Percentiles rank a stretch among this genome's conserved stretches.
Evolutionary conservation across 2,113 vertebrate species (phyloP).

Genomic region (Dipodomys ordii): DNA sequence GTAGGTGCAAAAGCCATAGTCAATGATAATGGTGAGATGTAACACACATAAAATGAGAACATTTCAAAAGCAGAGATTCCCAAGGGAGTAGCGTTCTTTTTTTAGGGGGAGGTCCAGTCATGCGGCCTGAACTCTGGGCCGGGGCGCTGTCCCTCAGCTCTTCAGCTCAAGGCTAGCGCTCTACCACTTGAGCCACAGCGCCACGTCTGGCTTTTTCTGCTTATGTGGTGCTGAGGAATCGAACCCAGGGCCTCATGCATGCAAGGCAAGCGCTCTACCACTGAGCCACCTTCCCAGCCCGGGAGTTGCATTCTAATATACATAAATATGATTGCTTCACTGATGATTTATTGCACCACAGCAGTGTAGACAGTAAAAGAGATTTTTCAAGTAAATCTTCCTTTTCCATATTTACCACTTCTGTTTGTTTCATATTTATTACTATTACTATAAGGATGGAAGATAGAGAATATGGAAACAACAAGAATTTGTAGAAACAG

Average conservation of each 20-base stretch:
- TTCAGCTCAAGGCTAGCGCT: no score
- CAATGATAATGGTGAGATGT: background rate
- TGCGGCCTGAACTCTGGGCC: no score
- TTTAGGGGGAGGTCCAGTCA: no score
- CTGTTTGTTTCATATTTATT: background rate
- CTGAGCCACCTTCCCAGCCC: background rate
- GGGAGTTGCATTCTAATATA: background rate
- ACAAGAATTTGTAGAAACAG: background rate
- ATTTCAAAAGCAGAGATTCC: constrained; percentile 46
- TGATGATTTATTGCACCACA: background rate
- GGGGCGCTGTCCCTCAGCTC: no score
- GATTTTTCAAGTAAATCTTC: constrained; percentile 10
- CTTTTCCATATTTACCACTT: constrained; percentile 10
- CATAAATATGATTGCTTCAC: background rate
- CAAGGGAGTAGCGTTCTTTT: background rate
- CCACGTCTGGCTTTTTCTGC: no score
- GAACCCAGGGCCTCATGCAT: no score
- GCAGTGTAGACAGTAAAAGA: background rate
- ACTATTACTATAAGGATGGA: background rate
- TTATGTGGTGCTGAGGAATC: no score
- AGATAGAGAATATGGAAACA: constrained; percentile 2
- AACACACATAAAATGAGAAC: background rate
- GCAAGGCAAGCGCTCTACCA: no score
- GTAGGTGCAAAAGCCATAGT: background rate
- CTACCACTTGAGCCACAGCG: no score